A percentile compares a stretch with the other conserved stretches of the same genome.
Conservation (phyloP, 2,888 invertebrate species). For the Amorpha juglandis region DNA sequence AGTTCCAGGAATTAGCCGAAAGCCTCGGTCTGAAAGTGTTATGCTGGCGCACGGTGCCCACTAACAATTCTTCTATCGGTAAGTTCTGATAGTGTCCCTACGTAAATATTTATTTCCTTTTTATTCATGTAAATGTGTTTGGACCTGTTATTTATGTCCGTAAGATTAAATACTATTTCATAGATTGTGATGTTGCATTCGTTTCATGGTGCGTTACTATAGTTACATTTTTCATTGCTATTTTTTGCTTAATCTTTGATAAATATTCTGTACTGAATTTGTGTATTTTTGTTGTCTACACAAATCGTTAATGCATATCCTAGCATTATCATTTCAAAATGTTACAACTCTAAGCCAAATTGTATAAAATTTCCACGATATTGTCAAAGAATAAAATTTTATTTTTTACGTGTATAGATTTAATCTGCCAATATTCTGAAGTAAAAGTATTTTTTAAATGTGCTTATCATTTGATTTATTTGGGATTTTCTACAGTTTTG, state of each 20-base stretch:
- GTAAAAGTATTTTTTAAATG: background rate
- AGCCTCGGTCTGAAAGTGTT: conserved; percentile 92
- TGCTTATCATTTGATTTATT: background rate
- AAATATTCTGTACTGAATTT: background rate
- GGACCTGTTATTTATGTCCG: background rate
- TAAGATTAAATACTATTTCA: background rate
- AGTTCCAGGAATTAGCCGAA: conserved; percentile 91
- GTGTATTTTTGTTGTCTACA: background rate
- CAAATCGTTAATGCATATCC: background rate
- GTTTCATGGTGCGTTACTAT: background rate
- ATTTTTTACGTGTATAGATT: background rate
- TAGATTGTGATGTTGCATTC: background rate
- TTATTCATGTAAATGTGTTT: background rate
- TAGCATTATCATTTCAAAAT: background rate
- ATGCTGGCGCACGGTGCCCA: conserved; percentile 97
- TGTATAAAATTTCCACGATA: background rate
- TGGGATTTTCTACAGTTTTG: conserved; percentile 2
- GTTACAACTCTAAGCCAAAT: background rate
- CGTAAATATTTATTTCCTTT: background rate
- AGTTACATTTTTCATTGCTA: background rate
- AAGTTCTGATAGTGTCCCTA: conserved; percentile 47
- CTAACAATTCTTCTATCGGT: conserved; percentile 93
- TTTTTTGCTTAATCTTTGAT: background rate
- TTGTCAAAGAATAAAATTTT: background rate
- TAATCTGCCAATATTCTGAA: background rate